These are phyloP conservation scores for Bos javanicus DNA, from an alignment of 2,113 vertebrate species.

Conservation along the genomic window DNA sequence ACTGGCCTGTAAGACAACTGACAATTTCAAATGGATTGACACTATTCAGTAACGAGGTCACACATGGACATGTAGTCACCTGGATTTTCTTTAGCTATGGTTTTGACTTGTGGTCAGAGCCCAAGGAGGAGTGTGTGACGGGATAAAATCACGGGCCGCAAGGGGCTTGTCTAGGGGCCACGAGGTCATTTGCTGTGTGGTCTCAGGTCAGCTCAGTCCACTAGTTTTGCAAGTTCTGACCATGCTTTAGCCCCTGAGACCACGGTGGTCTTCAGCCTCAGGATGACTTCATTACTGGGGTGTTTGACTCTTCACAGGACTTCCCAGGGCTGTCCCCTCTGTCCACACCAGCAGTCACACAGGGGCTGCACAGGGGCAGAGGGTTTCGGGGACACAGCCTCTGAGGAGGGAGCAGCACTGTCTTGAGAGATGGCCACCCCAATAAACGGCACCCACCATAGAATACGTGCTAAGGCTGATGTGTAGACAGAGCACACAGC, in stretches of 20 bases:
- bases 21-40: background rate
- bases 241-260: background rate
- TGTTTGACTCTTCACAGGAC: background rate
- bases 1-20: background rate
- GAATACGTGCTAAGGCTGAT: accelerated
- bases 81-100: background rate
- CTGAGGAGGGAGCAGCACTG: background rate
- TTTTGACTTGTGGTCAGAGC: background rate
- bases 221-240: background rate
- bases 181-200: background rate
- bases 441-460: accelerated
- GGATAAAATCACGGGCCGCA: background rate
- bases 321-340: accelerated
- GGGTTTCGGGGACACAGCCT: background rate
- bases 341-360: background rate
- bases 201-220: background rate
- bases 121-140: background rate
- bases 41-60: background rate
- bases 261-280: background rate
- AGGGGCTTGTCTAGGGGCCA: background rate
- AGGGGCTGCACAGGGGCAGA: background rate
- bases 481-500: background rate
- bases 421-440: no score
- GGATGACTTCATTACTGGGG: background rate
- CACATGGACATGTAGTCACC: background rate